Conservation (phyloP, 2,888 invertebrate genomes). For the Tethea ocularis region DNA sequence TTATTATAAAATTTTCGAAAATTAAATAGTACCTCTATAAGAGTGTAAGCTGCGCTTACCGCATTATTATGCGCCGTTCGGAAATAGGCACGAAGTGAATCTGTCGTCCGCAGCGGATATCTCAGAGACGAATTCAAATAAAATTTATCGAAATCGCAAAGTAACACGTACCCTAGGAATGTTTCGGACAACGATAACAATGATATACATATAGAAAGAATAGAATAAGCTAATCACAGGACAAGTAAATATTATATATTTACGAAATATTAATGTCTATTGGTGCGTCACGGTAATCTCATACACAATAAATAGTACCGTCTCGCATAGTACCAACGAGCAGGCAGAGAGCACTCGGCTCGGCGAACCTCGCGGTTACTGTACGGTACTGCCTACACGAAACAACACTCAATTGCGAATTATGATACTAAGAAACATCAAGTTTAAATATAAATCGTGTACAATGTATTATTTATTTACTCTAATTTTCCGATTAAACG, state of each 20-base stretch:
- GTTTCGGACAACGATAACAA: conserved; percentile 72
- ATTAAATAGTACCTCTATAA: conserved; percentile 62
- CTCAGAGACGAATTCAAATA: conserved; percentile 48
- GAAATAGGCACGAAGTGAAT: conserved; percentile 67
- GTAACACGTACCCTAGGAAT: conserved; percentile 71
- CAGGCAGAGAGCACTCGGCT: not conserved
- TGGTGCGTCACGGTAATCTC: conserved; percentile 54
- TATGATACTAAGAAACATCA: conserved; percentile 73
- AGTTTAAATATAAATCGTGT: conserved; percentile 64
- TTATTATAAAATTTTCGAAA: conserved; percentile 72
- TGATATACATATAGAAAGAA: conserved; percentile 64
- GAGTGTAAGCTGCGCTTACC: conserved; percentile 70
- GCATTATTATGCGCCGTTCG: conserved; percentile 53
- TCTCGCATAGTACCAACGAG: not conserved
- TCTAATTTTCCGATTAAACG: conserved; percentile 59
- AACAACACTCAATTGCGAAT: conserved; percentile 66
- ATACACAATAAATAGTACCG: conserved; percentile 31
- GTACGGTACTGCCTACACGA: conserved; percentile 61
- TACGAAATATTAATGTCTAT: conserved; percentile 65
- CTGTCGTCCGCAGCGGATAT: conserved; percentile 44
- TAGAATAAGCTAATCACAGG: conserved; percentile 77
- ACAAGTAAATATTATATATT: conserved; percentile 77
- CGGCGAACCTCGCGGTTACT: conserved; percentile 52
- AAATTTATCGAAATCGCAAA: conserved; percentile 52
- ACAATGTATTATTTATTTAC: conserved; percentile 64